Conservation (phyloP, 2,113 vertebrate species). For the Sinosuthora webbiana region DNA sequence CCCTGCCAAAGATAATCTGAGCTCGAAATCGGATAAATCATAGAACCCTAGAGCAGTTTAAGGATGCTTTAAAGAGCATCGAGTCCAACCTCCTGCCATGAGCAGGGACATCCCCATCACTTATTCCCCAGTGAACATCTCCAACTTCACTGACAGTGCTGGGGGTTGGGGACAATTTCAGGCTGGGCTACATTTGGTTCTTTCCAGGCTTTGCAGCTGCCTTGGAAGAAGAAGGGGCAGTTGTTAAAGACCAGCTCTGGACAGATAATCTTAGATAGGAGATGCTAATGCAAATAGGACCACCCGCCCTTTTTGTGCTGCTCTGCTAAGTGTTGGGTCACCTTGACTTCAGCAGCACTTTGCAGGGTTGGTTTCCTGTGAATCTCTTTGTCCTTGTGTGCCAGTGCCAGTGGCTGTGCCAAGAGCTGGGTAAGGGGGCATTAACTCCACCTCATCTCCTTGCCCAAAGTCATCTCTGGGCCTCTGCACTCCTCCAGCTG, state of each 20-base stretch:
- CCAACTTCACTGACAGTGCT: neutral
- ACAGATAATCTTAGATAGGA: neutral
- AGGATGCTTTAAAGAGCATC: neutral
- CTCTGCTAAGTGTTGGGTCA: neutral
- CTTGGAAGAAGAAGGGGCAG: neutral
- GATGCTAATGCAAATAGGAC: neutral
- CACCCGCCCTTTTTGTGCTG: fast-evolving
- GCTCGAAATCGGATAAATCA: neutral
- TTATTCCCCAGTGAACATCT: neutral
- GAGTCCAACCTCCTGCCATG: neutral
- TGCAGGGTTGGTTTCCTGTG: neutral
- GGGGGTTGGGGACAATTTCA: neutral
- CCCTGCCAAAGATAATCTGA: neutral
- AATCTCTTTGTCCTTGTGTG: neutral
- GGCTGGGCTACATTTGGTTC: neutral
- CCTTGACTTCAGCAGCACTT: neutral
- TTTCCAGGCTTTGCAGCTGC: neutral
- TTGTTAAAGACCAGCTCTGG: neutral
- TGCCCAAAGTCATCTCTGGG: neutral
- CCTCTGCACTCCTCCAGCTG: neutral
- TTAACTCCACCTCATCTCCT: neutral
- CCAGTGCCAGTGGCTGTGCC: neutral
- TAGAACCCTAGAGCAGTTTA: neutral
- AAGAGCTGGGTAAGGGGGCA: neutral
- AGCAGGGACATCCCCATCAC: neutral